Percentiles rank a stretch among this genome's conserved stretches.
These are phyloP conservation scores for Enteromius fasciolatus DNA, from an alignment of 2,797 vertebrate species.

Conservation along the genomic window DNA sequence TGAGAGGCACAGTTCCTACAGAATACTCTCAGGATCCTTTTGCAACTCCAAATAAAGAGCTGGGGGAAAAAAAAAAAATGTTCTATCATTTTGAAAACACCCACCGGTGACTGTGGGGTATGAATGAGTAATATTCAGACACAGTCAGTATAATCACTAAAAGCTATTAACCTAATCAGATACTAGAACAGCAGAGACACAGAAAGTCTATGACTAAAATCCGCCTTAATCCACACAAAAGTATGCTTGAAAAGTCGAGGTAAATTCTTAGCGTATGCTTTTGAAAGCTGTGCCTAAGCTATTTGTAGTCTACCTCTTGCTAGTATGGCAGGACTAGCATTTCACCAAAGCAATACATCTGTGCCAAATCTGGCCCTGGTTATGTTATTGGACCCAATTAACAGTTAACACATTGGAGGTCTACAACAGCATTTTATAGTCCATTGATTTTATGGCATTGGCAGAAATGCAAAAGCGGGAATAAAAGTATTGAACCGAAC, in stretches of 20 bases:
- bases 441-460: slow-evolving; percentile 28
- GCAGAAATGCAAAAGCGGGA: neutral
- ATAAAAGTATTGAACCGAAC: neutral
- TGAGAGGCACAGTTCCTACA: slow-evolving; percentile 7
- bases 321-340: slow-evolving; percentile 8
- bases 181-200: neutral
- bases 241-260: slow-evolving; percentile 5
- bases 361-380: slow-evolving; percentile 1
- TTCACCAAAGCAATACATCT: slow-evolving; percentile 21
- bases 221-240: slow-evolving; percentile 14
- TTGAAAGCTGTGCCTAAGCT: slow-evolving; percentile 28
- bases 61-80: neutral
- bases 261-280: slow-evolving; percentile 15
- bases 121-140: slow-evolving; percentile 37
- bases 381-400: slow-evolving; percentile 23
- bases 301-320: slow-evolving; percentile 21
- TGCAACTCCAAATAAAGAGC: slow-evolving; percentile 22
- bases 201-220: slow-evolving; percentile 18
- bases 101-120: neutral
- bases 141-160: slow-evolving; percentile 29
- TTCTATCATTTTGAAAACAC: slow-evolving; percentile 21
- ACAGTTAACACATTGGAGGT: slow-evolving; percentile 18
- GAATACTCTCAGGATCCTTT: slow-evolving; percentile 10
- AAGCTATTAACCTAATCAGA: slow-evolving; percentile 37
- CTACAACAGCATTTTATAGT: slow-evolving; percentile 26